Base-by-base conservation (phyloP, 1,140 invertebrate genomes). In the Nautilus pompilius region DNA sequence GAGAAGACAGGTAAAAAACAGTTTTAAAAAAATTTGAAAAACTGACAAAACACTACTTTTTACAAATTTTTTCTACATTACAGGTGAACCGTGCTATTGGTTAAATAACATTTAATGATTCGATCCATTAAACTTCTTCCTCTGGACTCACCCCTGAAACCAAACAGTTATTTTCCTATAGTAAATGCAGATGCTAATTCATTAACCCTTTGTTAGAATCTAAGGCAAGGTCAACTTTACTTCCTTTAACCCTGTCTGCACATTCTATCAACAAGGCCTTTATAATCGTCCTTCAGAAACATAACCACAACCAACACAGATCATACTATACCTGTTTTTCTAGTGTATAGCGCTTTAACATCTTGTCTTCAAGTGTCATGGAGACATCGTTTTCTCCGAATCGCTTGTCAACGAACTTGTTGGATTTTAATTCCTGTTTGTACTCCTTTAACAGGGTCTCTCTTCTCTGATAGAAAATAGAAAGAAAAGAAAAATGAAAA, bases 391-490 rank as follows among this genome's bases (percentile, higher is more conserved):
- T 88, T 80, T 96, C 93, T 17, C 93, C 93, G 73, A 97, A 93
- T 74, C 95, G 87, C 68, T 88, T 88, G 75, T 97, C 95, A 41
- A 90, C 80, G 68, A 96, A 93, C 36, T 89, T 85, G 79, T 95
- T 97, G 0, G 88, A 86, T 78, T 96, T 80, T 65, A 91, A 86
- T 77, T 90, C 88, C 0, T 90, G 75, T 67, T 89, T 89, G 78
- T 90, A 93, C 79, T 97, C 94, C 62, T 90, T 87, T 0, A 96
- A 87, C 2, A 98, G 73, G 0, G 94, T 97, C 62, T 89, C 86
- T 73, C 93, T 92, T 62, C 95, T 85, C 85, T 88, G 68, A 54
- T 73, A 66, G 59, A 48, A 49, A 54, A 59, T 49, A 26, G 10
- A 55, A 41, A 30, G 30, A 61, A 62, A 29, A 17, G 8, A 30